Percentiles rank a stretch among this genome's conserved stretches.
Conservation (phyloP, 2,797 vertebrate species). For the Ispidina picta region DNA sequence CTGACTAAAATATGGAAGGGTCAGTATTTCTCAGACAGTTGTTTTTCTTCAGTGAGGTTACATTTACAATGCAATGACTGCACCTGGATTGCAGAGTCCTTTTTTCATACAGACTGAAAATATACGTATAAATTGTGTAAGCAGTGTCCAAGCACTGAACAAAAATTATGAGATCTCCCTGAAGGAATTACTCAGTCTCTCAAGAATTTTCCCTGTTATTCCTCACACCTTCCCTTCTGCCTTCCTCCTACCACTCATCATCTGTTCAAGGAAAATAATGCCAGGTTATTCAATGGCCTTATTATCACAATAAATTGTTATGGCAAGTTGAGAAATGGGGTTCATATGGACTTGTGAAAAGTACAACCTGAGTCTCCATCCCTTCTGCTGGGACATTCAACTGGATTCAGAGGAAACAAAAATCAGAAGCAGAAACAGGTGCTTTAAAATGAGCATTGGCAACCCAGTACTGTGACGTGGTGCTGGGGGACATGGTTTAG, state of each 20-base stretch:
- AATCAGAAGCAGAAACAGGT: not conserved
- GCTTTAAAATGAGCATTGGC: not conserved
- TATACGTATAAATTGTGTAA: not conserved
- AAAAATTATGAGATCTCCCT: not conserved
- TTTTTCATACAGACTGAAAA: not conserved
- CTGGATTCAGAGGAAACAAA: not conserved
- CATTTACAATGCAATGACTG: not conserved
- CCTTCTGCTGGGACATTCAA: not conserved
- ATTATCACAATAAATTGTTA: not conserved
- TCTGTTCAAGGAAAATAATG: not conserved
- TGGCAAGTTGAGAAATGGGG: not conserved
- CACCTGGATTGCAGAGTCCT: not conserved
- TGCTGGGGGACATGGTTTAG: too few relatives aligned
- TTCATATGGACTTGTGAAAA: not conserved
- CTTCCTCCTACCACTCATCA: not conserved
- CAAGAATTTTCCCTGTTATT: not conserved
- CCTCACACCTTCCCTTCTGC: not conserved
- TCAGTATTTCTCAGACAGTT: slow-evolving; percentile 2
- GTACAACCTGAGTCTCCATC: not conserved
- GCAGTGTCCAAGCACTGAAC: not conserved
- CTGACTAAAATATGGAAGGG: not conserved
- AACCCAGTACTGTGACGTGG: not conserved
- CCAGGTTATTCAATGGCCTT: not conserved
- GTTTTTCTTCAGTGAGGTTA: not conserved
- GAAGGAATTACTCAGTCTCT: not conserved